Evolutionary conservation across 2,797 vertebrate genomes (phyloP), one percentile per base, ranked within the genome.

Genomic region (Sebastes minor): DNA sequence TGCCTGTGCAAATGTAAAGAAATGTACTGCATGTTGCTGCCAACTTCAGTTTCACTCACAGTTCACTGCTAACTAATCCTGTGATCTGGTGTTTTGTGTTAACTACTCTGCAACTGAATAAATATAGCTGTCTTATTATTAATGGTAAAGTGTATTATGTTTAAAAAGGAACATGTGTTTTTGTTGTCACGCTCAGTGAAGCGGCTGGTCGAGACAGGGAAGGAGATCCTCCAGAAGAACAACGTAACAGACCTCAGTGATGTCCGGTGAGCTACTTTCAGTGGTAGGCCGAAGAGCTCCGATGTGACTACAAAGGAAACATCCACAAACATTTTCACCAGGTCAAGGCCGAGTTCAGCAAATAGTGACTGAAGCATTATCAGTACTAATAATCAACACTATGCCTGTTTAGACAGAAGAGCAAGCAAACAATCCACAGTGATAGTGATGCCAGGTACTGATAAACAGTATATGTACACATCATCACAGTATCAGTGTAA

Each of bases 161-260:
- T 60, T 59, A 0, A 16, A 66, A 59, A 33, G 3, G 11, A 27
- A 76, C 1, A 6, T 71, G 13, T 84, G 22, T 42, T 86, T 81
- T 67, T 61, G 3, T 91, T 76, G 10, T 84, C 35, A 20, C 84
- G 68, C 88, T 5, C 68, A 99, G 99, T 99, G 88, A 96, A 96
- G 80, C 96, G 86, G 89, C 96, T 99, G 97, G 94, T 98, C 35
- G 95, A 97, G 88, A 93, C 73, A 64, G 99, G 98, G 79, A 98
- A 97, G 95, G 92, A 94, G 63, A 91, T 98, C 64, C 96, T 99
- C 67, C 96, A 97, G 90, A 96, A 90, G 86, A 97, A 98, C 84
- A 95, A 96, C 46, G 73, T 98, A 38, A 96, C 83, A 14, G 96
- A 99, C 87, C 91, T 98, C 74, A 94, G 81, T 74, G 97, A 99